Evolutionary conservation across 2,888 invertebrate genomes (phyloP).

Genomic region (Pandemis corylana): DNA sequence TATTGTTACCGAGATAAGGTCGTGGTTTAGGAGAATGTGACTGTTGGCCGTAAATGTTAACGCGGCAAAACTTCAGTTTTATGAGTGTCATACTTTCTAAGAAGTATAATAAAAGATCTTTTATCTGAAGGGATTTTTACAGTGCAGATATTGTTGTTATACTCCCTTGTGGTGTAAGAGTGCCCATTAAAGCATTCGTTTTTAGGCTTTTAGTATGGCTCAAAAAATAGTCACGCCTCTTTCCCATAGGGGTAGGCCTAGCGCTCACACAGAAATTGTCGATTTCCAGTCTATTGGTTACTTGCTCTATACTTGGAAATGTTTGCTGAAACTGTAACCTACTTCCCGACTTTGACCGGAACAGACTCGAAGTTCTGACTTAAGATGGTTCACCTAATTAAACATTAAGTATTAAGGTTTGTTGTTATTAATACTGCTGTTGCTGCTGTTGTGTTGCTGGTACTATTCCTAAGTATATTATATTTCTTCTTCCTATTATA

Average conservation of each 20-base stretch:
- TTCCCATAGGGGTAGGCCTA: too few relatives aligned
- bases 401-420: too few relatives aligned
- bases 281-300: too few relatives aligned
- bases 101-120: neutral
- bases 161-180: neutral
- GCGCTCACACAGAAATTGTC: too few relatives aligned
- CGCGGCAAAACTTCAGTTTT: neutral
- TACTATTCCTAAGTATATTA: too few relatives aligned
- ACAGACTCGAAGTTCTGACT: neutral
- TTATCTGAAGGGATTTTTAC: constrained; percentile 2
- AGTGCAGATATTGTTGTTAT: neutral
- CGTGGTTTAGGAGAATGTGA: neutral
- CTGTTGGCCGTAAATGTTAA: neutral
- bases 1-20: neutral
- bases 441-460: too few relatives aligned
- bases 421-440: too few relatives aligned
- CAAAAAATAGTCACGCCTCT: too few relatives aligned
- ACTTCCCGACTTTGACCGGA: neutral
- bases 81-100: neutral
- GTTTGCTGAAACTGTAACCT: neutral
- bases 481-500: too few relatives aligned
- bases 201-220: too few relatives aligned
- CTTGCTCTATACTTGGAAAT: neutral
- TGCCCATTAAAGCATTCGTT: too few relatives aligned
- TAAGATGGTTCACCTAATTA: too few relatives aligned